Percentiles rank a stretch among this genome's conserved stretches.
These are phyloP conservation scores for Camponotus pennsylvanicus DNA, from an alignment of 1,140 invertebrate genomes.

Conservation along the genomic window DNA sequence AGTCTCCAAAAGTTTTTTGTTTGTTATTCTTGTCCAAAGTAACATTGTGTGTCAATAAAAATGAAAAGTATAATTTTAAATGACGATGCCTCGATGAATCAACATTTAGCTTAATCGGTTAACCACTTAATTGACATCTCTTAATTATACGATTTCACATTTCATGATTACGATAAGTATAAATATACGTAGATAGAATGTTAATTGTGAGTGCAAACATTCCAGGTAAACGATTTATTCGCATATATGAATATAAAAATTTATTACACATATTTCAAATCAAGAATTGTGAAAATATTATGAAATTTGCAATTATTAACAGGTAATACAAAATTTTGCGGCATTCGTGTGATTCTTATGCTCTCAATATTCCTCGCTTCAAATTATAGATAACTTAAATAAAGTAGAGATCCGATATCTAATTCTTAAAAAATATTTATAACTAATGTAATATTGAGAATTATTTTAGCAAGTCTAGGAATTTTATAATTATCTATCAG, in stretches of 20 bases:
- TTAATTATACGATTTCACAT: slow-evolving; percentile 41
- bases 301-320: slow-evolving; percentile 25
- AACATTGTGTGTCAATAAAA: not conserved
- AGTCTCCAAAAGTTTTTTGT: not conserved
- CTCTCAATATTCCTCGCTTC: not conserved
- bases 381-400: not conserved
- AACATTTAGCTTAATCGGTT: not conserved
- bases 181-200: not conserved
- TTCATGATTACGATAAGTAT: slow-evolving; percentile 21
- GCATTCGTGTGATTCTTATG: not conserved
- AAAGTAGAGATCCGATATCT: not conserved
- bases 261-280: slow-evolving; percentile 30
- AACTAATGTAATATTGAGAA: not conserved
- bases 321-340: not conserved
- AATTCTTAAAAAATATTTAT: not conserved
- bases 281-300: not conserved
- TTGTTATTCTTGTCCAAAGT: not conserved
- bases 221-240: not conserved
- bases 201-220: not conserved
- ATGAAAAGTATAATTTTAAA: slow-evolving; percentile 29
- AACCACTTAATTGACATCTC: slow-evolving; percentile 40
- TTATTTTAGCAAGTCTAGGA: not conserved
- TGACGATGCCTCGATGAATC: not conserved
- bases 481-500: not conserved
- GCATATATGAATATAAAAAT: slow-evolving; percentile 46